phyloP scores from a whole-genome alignment of 2,797 vertebrate species.

The Sus cebifrons region DNA sequence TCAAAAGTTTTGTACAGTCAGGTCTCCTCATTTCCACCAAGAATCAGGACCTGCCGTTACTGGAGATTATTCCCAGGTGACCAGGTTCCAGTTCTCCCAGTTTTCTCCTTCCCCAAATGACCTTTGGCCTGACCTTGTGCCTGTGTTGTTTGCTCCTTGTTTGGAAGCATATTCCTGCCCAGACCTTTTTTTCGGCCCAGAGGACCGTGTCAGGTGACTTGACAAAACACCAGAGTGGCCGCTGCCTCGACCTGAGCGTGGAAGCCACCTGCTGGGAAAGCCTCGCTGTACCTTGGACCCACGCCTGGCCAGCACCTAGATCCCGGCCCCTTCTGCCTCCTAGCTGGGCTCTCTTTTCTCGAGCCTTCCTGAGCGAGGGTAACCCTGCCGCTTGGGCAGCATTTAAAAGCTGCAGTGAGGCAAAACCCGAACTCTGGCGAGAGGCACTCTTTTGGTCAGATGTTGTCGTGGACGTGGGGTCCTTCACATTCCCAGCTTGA shows the following conservation, averaged over 20 bases:
- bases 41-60: neutral
- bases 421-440: neutral
- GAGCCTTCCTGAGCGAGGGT: rapidly evolving
- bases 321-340: neutral
- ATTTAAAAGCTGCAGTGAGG: neutral
- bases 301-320: neutral
- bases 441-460: neutral
- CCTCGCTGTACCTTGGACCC: neutral
- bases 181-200: neutral
- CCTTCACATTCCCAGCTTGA: neutral
- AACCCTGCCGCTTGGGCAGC: rapidly evolving
- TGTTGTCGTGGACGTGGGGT: neutral
- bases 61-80: neutral
- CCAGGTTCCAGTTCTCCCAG: neutral
- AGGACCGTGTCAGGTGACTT: rapidly evolving
- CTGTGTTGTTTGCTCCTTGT: neutral
- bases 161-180: neutral
- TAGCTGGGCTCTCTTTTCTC: rapidly evolving
- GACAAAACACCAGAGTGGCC: neutral
- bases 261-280: neutral
- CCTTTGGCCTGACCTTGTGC: neutral
- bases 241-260: neutral
- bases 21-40: neutral
- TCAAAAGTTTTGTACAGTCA: neutral
- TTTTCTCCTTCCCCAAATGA: neutral